Conservation (phyloP, 2,797 vertebrate genomes). For the Typhlichthys subterraneus region DNA sequence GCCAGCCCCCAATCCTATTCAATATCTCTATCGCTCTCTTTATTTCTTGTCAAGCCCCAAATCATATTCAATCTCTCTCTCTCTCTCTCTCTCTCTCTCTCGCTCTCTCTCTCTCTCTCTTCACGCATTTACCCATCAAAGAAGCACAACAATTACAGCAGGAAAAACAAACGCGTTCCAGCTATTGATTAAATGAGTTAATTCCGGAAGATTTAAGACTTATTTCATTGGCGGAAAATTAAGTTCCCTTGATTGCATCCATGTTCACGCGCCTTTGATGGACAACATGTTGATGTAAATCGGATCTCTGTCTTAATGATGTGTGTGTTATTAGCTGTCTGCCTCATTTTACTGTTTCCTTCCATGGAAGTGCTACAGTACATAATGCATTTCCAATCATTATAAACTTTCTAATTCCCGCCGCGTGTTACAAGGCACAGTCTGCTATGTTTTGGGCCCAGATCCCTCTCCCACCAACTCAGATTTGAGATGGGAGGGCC, state of each 20-base stretch:
- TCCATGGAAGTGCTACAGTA: neutral
- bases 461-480: too few relatives aligned
- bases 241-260: neutral
- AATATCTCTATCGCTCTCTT: neutral
- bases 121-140: slow-evolving; percentile 15
- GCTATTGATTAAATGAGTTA: slow-evolving; percentile 42
- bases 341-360: slow-evolving; percentile 2
- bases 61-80: slow-evolving; percentile 12
- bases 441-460: too few relatives aligned
- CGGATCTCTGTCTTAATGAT: slow-evolving; percentile 20
- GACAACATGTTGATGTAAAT: slow-evolving; percentile 29
- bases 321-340: slow-evolving; percentile 24
- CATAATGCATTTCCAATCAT: too few relatives aligned
- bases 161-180: slow-evolving; percentile 15
- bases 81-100: slow-evolving; percentile 15
- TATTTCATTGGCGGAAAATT: slow-evolving; percentile 21
- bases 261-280: slow-evolving; percentile 5
- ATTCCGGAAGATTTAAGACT: slow-evolving; percentile 21
- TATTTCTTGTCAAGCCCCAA: neutral
- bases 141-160: neutral
- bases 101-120: slow-evolving; percentile 11
- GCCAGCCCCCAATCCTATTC: neutral
- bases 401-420: too few relatives aligned
- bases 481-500: too few relatives aligned
- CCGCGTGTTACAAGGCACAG: too few relatives aligned